phyloP scores from a whole-genome alignment of 2,113 vertebrate species.

The Cololabis saira region DNA sequence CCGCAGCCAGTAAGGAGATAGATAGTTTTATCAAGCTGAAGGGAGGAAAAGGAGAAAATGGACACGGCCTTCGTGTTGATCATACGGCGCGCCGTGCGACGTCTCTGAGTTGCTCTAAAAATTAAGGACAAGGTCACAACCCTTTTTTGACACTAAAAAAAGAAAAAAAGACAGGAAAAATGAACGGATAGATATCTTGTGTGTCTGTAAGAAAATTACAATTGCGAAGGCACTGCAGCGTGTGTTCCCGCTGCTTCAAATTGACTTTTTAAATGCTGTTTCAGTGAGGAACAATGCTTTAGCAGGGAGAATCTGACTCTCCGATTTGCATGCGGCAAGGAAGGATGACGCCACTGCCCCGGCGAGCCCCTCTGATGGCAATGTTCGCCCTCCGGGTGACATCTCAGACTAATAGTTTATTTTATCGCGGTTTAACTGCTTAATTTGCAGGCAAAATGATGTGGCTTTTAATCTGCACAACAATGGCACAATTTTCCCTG shows the following conservation, averaged over 20 bases:
- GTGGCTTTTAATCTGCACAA: background rate
- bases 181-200: conserved; percentile 11
- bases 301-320: background rate
- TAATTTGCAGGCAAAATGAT: conserved; percentile 1
- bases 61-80: conserved; percentile 3
- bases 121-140: conserved; percentile 14
- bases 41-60: conserved; percentile 8
- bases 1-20: conserved; percentile 32
- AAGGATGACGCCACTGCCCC: conserved; percentile 7
- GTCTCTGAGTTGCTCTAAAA: conserved; percentile 4
- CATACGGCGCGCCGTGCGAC: background rate
- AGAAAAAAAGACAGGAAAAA: background rate
- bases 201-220: background rate
- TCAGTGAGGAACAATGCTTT: background rate
- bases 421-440: conserved; percentile 8
- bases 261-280: background rate
- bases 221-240: background rate
- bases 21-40: conserved; percentile 30
- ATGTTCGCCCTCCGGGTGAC: conserved; percentile 4
- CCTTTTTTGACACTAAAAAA: background rate
- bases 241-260: background rate
- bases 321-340: background rate
- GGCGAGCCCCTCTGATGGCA: background rate
- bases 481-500: background rate
- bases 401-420: conserved; percentile 3